phyloP scores from a whole-genome alignment of 2,888 invertebrate species.

The Ellobium chinense region DNA sequence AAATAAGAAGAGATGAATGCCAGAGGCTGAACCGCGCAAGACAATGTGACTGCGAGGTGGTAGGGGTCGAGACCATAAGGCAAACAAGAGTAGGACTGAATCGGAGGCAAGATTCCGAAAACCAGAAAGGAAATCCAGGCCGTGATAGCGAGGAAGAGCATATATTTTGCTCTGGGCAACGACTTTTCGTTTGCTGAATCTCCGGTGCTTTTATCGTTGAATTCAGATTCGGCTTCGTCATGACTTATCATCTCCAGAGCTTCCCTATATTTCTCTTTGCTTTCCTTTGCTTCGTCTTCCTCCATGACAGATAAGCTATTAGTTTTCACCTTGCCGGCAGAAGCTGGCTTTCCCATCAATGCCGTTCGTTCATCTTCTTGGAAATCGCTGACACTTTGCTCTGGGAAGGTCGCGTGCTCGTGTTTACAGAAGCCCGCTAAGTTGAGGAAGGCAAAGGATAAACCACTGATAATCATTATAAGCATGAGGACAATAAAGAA shows the following conservation, averaged over 20 bases:
- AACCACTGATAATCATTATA: conserved; percentile 84
- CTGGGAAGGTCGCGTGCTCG: too few relatives aligned
- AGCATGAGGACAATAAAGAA: conserved; percentile 85
- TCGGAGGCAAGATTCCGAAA: conserved; percentile 89
- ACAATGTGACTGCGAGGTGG: conserved; percentile 87
- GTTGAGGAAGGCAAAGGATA: conserved; percentile 84
- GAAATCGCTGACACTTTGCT: too few relatives aligned
- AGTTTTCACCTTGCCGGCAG: not conserved
- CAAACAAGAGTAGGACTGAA: conserved; percentile 89
- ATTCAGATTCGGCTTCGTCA: not conserved
- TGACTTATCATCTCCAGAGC: not conserved
- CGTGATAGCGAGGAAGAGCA: conserved; percentile 76
- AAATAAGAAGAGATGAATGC: conserved; percentile 84
- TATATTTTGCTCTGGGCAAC: conserved; percentile 43
- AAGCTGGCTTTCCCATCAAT: not conserved
- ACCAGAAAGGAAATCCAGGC: conserved; percentile 84
- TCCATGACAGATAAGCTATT: not conserved
- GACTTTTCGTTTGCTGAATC: not conserved
- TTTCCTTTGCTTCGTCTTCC: not conserved
- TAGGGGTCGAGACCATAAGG: conserved; percentile 88
- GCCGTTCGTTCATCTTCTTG: not conserved
- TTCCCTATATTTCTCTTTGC: not conserved
- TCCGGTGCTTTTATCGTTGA: not conserved
- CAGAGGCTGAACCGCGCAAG: conserved; percentile 89
- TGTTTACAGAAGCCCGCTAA: conserved; percentile 60